phyloP scores from a whole-genome alignment of 2,113 vertebrate genomes.

The Orycteropus afer region DNA sequence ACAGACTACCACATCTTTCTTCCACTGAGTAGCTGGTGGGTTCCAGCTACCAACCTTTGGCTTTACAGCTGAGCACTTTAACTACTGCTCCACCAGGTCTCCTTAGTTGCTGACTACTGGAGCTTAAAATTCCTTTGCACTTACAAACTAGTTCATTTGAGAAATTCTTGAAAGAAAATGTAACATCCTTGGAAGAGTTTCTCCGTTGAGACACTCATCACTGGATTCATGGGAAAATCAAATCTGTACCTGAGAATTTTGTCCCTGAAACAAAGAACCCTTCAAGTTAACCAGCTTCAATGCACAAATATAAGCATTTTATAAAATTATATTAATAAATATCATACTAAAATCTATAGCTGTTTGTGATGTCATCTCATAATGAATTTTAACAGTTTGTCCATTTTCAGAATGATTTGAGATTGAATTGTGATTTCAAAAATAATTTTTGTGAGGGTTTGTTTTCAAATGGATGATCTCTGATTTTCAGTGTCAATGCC shows the following conservation, averaged over 20 bases:
- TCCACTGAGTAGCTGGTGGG: neutral
- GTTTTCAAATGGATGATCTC: neutral
- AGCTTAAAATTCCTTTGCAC: neutral
- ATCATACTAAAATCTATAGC: neutral
- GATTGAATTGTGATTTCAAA: conserved; percentile 15
- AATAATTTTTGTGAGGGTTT: neutral
- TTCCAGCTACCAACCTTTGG: neutral
- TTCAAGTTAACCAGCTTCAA: neutral
- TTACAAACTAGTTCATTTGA: neutral
- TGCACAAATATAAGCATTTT: neutral
- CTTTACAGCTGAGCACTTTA: neutral
- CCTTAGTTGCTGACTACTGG: neutral
- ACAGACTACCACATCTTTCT: neutral
- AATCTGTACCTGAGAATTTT: neutral
- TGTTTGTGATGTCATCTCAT: neutral
- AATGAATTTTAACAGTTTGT: neutral
- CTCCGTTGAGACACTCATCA: neutral
- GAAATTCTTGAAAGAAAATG: neutral
- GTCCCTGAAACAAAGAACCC: neutral
- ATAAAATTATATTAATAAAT: neutral
- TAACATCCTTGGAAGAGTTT: neutral
- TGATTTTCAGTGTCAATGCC: neutral
- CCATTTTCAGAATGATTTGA: neutral
- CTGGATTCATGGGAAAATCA: neutral
- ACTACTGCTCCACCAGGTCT: too few relatives aligned